A percentile compares a stretch with the other conserved stretches of the same genome.
phyloP scores from a whole-genome alignment of 1,140 invertebrate genomes.

The Zaprionus inermis region DNA sequence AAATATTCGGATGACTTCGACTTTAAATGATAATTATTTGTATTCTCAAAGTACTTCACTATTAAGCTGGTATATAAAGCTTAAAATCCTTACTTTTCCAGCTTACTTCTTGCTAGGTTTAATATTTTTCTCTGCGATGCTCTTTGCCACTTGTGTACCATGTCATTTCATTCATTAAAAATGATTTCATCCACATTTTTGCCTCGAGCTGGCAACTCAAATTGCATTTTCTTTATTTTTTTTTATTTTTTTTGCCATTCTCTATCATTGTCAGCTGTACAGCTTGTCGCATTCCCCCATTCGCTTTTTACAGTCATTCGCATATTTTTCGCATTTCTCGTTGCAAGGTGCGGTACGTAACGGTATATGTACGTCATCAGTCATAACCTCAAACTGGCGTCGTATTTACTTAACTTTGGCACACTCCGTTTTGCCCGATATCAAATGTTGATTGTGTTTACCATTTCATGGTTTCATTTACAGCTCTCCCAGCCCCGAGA shows the following conservation, averaged over 20 bases:
- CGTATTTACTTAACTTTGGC: conserved; percentile 55
- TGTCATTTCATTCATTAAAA: conserved; percentile 31
- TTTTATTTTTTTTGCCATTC: neutral
- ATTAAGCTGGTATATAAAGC: no score
- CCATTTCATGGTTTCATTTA: conserved; percentile 70
- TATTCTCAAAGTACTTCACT: no score
- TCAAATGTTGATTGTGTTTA: conserved; percentile 68
- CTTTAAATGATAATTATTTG: no score
- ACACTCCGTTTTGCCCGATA: conserved; percentile 53
- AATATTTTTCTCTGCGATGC: neutral
- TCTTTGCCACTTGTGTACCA: neutral
- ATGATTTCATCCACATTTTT: conserved; percentile 15
- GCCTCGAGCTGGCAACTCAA: neutral
- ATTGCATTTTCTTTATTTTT: neutral
- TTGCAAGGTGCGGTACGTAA: neutral
- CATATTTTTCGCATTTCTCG: conserved; percentile 35
- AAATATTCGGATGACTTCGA: no score
- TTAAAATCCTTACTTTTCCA: no score
- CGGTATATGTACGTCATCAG: conserved; percentile 33
- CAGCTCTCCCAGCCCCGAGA: conserved; percentile 11
- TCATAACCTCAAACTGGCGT: conserved; percentile 50
- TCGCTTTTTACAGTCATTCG: conserved; percentile 10
- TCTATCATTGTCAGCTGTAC: neutral
- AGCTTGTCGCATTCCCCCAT: conserved; percentile 20
- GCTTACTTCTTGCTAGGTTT: neutral